Base-by-base conservation (phyloP, 2,888 invertebrate genomes). In the Chaetoderma sp. region DNA sequence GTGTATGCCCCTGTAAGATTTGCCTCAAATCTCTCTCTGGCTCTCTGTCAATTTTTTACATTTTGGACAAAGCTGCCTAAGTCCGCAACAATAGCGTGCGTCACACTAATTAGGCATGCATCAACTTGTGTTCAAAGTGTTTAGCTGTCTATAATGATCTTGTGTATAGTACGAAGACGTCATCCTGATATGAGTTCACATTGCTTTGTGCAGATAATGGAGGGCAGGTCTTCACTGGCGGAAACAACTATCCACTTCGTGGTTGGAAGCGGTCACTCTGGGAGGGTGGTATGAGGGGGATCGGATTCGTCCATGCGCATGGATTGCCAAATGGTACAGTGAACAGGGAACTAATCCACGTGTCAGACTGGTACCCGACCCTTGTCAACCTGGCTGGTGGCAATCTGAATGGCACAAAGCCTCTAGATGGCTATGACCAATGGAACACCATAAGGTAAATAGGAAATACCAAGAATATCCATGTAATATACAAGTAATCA, bases 201-300 rank as follows among this genome's bases (percentile, higher is more conserved):
- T n/a, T n/a, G n/a, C 3, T 65, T 32, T 65, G 57, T 67, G 21
- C 69, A 78, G 96, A 79, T 58, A 79, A 79, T 67, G 79, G 79
- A 13, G 80, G 80, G 10, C 72, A 76, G 47, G 60, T 77, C 18
- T 23, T 58, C 5, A 60, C 63, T 2, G 79, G 80, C 1, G 79
- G 78, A 21, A 78, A 75, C 64, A 80, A 80, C 63, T 79, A 70
- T 68, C 80, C 80, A 3, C 70, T 80, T 8, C 54, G 79, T 28
- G 79, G 80, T 3, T 72, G 72, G 72, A 80, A 80, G 63, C 66
- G 63, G 4, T 72, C 76, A 0, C 64, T 76, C 27, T 80, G 78
- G 77, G 80, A 80, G 45, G 79, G 80, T 8, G 80, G 79, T 30
- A 71, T 77, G 62, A 64, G 68, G 32, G 85, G 83, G 1, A 80